Conservation (phyloP, 2,888 invertebrate genomes). For the Azorinus chamasolen region DNA sequence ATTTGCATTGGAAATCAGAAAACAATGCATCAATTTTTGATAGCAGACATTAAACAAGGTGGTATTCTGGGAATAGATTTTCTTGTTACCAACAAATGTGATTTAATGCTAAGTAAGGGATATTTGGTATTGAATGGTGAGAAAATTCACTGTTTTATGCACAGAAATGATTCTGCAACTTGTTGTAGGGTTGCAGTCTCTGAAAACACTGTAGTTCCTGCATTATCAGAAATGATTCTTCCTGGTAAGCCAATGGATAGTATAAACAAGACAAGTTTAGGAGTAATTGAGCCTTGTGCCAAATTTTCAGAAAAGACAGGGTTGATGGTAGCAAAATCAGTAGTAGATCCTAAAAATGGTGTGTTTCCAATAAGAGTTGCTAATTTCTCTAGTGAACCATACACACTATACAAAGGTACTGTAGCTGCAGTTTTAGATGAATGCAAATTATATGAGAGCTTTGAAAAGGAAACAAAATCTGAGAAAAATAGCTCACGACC, state of each 20-base stretch:
- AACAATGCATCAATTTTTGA: conserved; percentile 2
- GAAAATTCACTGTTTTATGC: conserved; percentile 8
- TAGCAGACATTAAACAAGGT: conserved; percentile 28
- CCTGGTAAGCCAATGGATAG: conserved; percentile 5
- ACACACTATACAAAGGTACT: conserved; percentile 23
- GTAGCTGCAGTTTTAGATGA: conserved; percentile 12
- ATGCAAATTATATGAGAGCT: conserved; percentile 1
- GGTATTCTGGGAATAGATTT: conserved; percentile 16
- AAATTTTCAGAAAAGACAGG: conserved; percentile 16
- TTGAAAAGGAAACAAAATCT: background rate
- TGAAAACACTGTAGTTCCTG: conserved; percentile 12
- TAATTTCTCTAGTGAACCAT: conserved; percentile 10
- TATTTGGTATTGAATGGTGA: conserved; percentile 16
- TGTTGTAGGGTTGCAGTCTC: conserved; percentile 14
- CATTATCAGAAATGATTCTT: conserved; percentile 19
- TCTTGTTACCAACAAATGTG: conserved; percentile 9
- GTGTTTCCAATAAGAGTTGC: conserved; percentile 29
- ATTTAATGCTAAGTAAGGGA: conserved; percentile 6
- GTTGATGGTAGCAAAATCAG: conserved; percentile 18
- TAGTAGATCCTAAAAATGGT: conserved; percentile 16
- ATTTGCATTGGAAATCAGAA: conserved; percentile 6
- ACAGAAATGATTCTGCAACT: background rate
- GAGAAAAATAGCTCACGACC: background rate
- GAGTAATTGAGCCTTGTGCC: conserved; percentile 12
- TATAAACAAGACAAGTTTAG: background rate